A percentile compares a stretch with the other conserved stretches of the same genome.
Evolutionary conservation across 2,797 vertebrate genomes (phyloP).

Genomic region (Tamandua tetradactyla): DNA sequence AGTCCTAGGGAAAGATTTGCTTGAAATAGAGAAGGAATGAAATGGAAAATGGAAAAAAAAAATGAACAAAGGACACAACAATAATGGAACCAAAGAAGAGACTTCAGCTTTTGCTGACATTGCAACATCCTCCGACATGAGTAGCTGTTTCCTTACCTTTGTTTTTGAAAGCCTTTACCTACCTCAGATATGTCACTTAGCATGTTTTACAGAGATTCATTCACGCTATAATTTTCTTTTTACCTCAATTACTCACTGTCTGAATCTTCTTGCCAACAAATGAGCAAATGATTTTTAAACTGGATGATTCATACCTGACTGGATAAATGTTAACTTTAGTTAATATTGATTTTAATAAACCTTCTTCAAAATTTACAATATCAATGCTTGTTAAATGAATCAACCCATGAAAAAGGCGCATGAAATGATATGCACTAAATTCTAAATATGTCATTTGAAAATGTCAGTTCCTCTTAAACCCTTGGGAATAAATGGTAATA

Average conservation of each 20-base stretch:
- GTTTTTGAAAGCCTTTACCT: not conserved
- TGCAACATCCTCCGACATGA: not conserved
- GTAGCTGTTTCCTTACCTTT: not conserved
- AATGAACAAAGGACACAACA: not conserved
- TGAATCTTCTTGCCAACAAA: not conserved
- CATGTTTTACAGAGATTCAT: not conserved
- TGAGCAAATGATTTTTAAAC: not conserved
- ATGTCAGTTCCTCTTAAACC: not conserved
- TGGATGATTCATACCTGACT: not conserved
- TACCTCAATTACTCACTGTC: not conserved
- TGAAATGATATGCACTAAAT: not conserved
- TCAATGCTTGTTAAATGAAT: not conserved
- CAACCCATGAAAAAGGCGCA: not conserved
- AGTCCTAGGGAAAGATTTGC: not conserved
- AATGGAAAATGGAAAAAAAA: not conserved
- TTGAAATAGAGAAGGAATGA: not conserved
- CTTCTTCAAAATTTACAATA: not conserved
- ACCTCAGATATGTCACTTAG: not conserved
- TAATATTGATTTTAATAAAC: constrained; percentile 3
- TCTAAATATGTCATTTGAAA: not conserved
- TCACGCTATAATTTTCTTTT: not conserved
- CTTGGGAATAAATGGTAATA: not conserved
- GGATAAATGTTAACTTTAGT: not conserved
- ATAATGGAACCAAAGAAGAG: not conserved
- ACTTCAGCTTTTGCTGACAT: not conserved